phyloP scores from a whole-genome alignment of 1,140 invertebrate genomes.

The Hypsibius dujardini region DNA sequence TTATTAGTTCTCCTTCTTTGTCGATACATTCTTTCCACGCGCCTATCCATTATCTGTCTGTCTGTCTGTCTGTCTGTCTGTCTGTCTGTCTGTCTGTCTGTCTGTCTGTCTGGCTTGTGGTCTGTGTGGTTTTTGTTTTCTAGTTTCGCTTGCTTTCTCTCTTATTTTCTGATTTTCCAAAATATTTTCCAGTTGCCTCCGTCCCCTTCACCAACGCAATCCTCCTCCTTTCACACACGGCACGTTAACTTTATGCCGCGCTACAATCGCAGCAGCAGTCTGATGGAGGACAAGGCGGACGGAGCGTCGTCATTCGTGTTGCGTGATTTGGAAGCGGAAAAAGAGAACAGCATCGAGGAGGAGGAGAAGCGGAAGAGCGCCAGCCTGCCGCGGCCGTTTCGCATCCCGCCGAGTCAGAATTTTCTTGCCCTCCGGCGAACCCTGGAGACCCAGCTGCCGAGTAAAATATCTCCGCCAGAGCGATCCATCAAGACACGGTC shows the following conservation, averaged over 20 bases:
- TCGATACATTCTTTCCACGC: too few species aligned
- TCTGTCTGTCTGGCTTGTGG: too few species aligned
- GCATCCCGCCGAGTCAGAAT: neutral
- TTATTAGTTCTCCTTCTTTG: too few species aligned
- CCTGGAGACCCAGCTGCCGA: too few species aligned
- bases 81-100: too few species aligned
- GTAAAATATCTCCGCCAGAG: neutral
- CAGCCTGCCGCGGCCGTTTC: neutral
- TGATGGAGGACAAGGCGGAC: slow-evolving; percentile 17
- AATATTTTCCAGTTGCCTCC: neutral
- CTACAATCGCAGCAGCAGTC: neutral
- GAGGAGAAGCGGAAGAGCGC: slow-evolving; percentile 16
- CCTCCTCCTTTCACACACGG: neutral
- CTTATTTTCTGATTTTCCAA: too few species aligned
- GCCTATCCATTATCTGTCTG: too few species aligned
- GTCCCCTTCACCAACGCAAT: neutral
- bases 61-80: too few species aligned
- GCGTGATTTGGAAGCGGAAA: slow-evolving; percentile 1
- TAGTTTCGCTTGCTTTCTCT: too few species aligned
- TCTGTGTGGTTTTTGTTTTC: too few species aligned
- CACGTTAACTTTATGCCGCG: slow-evolving; percentile 2
- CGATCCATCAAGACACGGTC: neutral
- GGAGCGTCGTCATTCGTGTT: too few species aligned
- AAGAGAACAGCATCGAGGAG: slow-evolving; percentile 15
- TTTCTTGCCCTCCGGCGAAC: neutral